phyloP scores from a whole-genome alignment of 2,797 vertebrate species.

The Enoplosus armatus region DNA sequence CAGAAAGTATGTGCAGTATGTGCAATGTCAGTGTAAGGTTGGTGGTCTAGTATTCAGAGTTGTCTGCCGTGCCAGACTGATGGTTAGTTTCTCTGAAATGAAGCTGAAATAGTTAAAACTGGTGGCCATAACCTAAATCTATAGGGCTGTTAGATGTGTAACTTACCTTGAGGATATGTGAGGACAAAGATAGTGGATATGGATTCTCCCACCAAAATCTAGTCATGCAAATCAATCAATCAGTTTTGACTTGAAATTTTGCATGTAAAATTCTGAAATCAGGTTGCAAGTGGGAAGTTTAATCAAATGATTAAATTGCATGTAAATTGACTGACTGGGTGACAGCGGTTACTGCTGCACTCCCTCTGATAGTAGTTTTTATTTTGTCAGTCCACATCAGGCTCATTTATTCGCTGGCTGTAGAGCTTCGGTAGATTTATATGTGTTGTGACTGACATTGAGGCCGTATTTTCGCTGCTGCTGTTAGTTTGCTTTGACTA shows the following conservation, averaged over 20 bases:
- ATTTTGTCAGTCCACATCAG: slow-evolving; percentile 7
- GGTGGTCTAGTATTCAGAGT: too few relatives aligned
- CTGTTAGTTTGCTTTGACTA: slow-evolving; percentile 40
- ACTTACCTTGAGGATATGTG: too few relatives aligned
- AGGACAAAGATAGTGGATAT: too few relatives aligned
- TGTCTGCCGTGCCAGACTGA: too few relatives aligned
- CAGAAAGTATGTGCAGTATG: too few relatives aligned
- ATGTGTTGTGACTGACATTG: slow-evolving; percentile 29
- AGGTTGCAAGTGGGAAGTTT: neutral
- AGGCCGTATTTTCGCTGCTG: slow-evolving; percentile 3
- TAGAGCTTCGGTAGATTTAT: neutral
- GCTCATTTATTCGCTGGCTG: slow-evolving; percentile 2
- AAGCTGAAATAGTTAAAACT: too few relatives aligned
- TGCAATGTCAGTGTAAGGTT: too few relatives aligned
- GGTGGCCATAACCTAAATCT: too few relatives aligned
- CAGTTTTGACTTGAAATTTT: neutral
- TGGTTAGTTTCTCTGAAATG: too few relatives aligned
- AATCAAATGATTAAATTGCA: neutral
- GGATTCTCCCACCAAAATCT: neutral
- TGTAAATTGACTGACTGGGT: neutral
- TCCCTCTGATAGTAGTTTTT: neutral
- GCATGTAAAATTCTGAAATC: neutral
- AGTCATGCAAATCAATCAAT: neutral
- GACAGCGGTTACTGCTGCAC: neutral
- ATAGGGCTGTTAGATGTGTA: too few relatives aligned